These are phyloP conservation scores for Alcis repandata DNA, from an alignment of 2,888 invertebrate species.

Conservation along the genomic window DNA sequence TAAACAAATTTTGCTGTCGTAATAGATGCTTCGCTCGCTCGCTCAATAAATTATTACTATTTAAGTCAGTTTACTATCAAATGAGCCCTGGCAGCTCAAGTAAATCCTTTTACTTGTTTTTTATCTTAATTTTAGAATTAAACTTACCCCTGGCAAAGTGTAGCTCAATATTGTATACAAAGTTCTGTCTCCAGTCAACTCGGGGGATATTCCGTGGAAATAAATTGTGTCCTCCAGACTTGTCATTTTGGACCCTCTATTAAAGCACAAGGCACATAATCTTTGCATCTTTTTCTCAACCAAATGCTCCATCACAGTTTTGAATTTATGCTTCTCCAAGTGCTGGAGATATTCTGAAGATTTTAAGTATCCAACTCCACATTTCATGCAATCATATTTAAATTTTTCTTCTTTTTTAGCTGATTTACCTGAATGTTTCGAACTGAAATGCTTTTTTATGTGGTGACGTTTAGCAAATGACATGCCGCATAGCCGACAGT, in stretches of 20 bases:
- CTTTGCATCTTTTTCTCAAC: slow-evolving; percentile 65
- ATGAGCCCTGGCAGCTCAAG: too few species aligned
- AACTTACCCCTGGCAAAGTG: slow-evolving; percentile 73
- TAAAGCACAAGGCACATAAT: slow-evolving; percentile 71
- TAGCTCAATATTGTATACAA: slow-evolving; percentile 66
- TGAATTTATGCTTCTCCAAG: slow-evolving; percentile 78
- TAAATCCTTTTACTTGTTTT: too few species aligned
- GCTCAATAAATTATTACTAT: too few species aligned
- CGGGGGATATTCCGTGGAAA: slow-evolving; percentile 73
- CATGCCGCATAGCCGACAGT: slow-evolving; percentile 73
- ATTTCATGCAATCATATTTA: slow-evolving; percentile 66
- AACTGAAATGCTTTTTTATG: slow-evolving; percentile 63
- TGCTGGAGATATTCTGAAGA: slow-evolving; percentile 69
- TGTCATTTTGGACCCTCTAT: slow-evolving; percentile 58
- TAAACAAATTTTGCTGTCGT: too few species aligned
- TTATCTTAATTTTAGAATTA: too few species aligned
- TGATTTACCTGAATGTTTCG: slow-evolving; percentile 8
- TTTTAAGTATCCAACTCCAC: slow-evolving; percentile 56
- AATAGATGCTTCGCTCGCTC: too few species aligned
- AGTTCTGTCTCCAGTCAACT: slow-evolving; percentile 66
- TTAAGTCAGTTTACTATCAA: too few species aligned
- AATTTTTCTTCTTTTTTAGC: slow-evolving; percentile 25
- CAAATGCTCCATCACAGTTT: slow-evolving; percentile 65
- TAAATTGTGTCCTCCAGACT: slow-evolving; percentile 64
- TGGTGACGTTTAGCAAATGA: slow-evolving; percentile 69